phyloP scores from a whole-genome alignment of 2,113 vertebrate species.

The Pterocles gutturalis region DNA sequence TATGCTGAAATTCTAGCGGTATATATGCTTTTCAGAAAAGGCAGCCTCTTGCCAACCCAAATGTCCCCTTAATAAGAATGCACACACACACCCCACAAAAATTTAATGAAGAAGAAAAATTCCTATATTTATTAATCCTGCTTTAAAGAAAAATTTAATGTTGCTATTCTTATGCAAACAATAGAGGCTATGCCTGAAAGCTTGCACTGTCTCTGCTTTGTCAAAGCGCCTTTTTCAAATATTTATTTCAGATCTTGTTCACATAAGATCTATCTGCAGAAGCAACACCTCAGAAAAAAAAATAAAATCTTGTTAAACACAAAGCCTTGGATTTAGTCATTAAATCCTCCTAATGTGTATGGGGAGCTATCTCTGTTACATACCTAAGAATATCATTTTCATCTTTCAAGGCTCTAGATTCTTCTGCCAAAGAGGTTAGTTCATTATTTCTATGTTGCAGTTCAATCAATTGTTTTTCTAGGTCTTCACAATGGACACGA shows the following conservation, averaged over 20 bases:
- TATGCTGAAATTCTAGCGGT: background rate
- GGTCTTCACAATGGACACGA: constrained; percentile 94
- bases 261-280: background rate
- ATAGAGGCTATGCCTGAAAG: background rate
- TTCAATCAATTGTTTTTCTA: constrained; percentile 94
- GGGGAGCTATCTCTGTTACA: background rate
- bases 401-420: constrained; percentile 92
- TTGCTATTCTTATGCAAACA: background rate
- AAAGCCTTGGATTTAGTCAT: background rate
- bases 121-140: background rate
- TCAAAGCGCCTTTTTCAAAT: background rate
- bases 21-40: background rate
- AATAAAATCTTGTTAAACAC: background rate
- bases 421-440: constrained; percentile 92
- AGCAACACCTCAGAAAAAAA: background rate
- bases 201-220: background rate
- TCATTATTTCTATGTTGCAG: constrained; percentile 95
- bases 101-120: background rate
- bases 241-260: background rate
- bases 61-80: background rate
- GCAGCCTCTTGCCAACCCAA: background rate
- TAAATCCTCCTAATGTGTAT: background rate
- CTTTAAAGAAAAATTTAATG: background rate
- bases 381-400: constrained; percentile 96
- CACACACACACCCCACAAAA: background rate